Conservation (phyloP, 2,888 invertebrate species). For the Philhelius pedissequus region DNA sequence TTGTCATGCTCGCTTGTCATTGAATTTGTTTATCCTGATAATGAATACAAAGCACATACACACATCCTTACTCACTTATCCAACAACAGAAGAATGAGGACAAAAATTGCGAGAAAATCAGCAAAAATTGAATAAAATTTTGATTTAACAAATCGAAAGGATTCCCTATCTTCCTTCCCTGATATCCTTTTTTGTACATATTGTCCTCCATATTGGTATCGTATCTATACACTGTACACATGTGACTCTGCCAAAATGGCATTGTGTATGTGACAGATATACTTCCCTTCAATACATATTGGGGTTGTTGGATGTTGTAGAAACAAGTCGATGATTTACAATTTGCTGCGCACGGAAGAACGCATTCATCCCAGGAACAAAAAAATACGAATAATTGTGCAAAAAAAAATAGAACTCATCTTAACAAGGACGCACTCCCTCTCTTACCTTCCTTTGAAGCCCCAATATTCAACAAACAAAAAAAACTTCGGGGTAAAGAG, state of each 20-base stretch:
- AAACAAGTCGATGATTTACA: constrained; percentile 68
- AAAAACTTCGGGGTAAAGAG: constrained; percentile 37
- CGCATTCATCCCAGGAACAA: constrained; percentile 55
- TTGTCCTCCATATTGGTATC: neutral
- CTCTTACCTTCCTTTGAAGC: neutral
- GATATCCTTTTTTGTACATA: neutral
- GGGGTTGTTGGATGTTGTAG: constrained; percentile 9
- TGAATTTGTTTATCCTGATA: constrained; percentile 64
- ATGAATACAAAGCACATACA: constrained; percentile 51
- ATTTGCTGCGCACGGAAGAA: constrained; percentile 66
- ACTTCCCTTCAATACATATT: constrained; percentile 24
- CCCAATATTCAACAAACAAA: constrained; percentile 17
- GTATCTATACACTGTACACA: neutral
- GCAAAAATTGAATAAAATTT: constrained; percentile 67
- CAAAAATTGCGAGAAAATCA: constrained; percentile 49
- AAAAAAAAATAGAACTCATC: constrained; percentile 23
- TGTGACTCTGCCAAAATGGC: constrained; percentile 24
- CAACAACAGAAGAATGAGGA: neutral
- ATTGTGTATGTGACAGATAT: constrained; percentile 44
- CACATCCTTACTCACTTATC: neutral
- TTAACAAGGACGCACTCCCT: constrained; percentile 33
- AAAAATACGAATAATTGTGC: neutral
- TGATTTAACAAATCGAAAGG: constrained; percentile 67
- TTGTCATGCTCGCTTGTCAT: constrained; percentile 60
- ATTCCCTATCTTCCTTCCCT: constrained; percentile 39